Evolutionary conservation across 2,797 vertebrate species (phyloP).

Genomic region (Stomatorhinus walkeri): DNA sequence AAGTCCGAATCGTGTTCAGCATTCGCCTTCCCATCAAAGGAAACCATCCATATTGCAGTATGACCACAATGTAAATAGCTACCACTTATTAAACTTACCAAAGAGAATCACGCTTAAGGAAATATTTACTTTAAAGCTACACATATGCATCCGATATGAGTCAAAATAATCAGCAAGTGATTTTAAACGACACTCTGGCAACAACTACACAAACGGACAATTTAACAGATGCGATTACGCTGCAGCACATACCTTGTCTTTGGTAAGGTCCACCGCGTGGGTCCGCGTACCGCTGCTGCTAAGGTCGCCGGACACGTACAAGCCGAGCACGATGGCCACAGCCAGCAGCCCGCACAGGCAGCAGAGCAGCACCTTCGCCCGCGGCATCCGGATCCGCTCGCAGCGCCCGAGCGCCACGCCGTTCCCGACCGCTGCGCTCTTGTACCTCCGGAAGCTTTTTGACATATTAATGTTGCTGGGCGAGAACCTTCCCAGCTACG

Average conservation of each 20-base stretch:
- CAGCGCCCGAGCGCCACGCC: constrained; percentile 41
- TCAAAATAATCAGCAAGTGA: not conserved
- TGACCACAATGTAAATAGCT: not conserved
- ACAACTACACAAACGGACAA: not conserved
- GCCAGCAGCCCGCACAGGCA: constrained; percentile 56
- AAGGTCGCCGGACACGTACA: constrained; percentile 56
- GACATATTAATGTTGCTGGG: constrained; percentile 45
- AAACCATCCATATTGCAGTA: not conserved
- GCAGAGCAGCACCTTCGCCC: constrained; percentile 51
- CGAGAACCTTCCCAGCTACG: not conserved
- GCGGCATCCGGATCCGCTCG: constrained; percentile 41
- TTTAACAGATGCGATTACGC: not conserved
- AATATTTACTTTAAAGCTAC: not conserved
- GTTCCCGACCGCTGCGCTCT: constrained; percentile 43
- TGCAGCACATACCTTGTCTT: constrained; percentile 53
- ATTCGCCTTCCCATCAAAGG: not conserved
- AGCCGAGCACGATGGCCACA: constrained; percentile 52
- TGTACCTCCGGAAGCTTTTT: constrained; percentile 51
- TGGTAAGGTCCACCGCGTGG: constrained; percentile 41
- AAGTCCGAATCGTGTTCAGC: not conserved
- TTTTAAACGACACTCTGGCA: not conserved
- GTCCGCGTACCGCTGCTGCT: constrained; percentile 23
- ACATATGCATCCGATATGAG: not conserved
- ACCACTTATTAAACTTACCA: not conserved
- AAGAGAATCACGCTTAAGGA: not conserved